phyloP scores from a whole-genome alignment of 2,113 vertebrate genomes.

The Tylochromis polylepis region DNA sequence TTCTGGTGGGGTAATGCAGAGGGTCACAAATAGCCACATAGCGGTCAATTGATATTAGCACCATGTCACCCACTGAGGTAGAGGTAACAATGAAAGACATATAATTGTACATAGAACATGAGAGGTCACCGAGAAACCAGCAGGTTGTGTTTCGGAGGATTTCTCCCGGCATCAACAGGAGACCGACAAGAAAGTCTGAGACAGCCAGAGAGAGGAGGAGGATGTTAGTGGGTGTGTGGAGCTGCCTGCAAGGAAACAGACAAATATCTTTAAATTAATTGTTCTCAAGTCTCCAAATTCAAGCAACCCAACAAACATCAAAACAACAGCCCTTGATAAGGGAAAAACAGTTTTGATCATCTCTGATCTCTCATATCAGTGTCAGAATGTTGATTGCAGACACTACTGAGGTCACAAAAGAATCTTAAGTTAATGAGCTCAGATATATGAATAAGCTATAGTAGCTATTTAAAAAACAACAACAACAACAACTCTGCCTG shows the following conservation, averaged over 20 bases:
- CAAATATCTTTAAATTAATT: too few relatives aligned
- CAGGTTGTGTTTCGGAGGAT: conserved; percentile 17
- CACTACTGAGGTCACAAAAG: background rate
- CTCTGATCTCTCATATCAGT: background rate
- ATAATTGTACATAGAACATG: conserved; percentile 15
- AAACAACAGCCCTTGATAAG: background rate
- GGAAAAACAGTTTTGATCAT: background rate
- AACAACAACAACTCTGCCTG: background rate
- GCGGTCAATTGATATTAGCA: background rate
- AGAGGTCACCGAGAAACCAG: conserved; percentile 38
- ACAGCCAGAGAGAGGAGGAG: conserved; percentile 53
- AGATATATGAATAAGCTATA: background rate
- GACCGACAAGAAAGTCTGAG: conserved; percentile 46
- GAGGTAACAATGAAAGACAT: background rate
- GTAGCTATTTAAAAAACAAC: background rate
- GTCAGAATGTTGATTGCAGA: background rate
- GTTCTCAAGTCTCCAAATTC: background rate
- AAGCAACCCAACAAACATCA: background rate
- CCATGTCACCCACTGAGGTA: background rate
- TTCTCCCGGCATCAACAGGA: conserved; percentile 78
- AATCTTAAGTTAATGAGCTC: background rate
- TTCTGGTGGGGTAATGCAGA: conserved; percentile 17
- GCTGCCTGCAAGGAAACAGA: conserved; percentile 32
- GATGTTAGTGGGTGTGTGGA: conserved; percentile 55
- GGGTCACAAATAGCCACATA: conserved; percentile 40